Evolutionary conservation across 1,140 invertebrate species (phyloP), one percentile per base, ranked within the genome.

Genomic region (Megathymus violae): DNA sequence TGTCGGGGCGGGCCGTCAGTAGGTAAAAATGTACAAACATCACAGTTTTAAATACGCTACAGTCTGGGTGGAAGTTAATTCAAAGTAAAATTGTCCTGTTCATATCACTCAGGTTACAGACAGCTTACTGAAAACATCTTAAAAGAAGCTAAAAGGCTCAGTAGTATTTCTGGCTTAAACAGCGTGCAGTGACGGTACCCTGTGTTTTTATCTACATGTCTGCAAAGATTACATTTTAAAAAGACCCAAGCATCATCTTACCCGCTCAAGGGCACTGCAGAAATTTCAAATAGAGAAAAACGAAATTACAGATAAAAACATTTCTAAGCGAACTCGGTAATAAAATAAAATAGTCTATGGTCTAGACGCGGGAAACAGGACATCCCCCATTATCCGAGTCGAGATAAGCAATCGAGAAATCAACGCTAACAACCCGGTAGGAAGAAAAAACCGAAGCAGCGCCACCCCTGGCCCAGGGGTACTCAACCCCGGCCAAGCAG

Each of bases 401-500:
- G 64, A 63, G 74, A 77, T 75, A 73, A 76, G 70, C 74, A 73
- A 74, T 80, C 70, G 62, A 74, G 69, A 60, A 65, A 80, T 79
- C 74, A 71, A 59, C 58, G 65, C 62, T 68, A 70, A 58, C 52
- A 58, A 58, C 25, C 52, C 51, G 40, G 52, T 56, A 58, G 48
- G 47, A 50, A 59, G 40, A 74, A 67, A 68, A 73, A 71, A 64
- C 62, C 64, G 36, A 56, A 19, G 34, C 58, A 44, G 54, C 36
- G 48, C 51, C 58, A 61, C 64, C 50, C 51, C 46, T 46, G 19
- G 63, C 41, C 17, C 62, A 27, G 48, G 63, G 68, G 50, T 63
- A 47, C 58, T 60, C 63, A 67, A 69, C 71, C 74, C 74, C 67
- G 56, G 41, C 67, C 63, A 27, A 67, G 59, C 67, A 70, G 69